Evolutionary conservation across 2,113 vertebrate species (phyloP).

Genomic region (western clawed frog (Xenopus tropicalis)): DNA sequence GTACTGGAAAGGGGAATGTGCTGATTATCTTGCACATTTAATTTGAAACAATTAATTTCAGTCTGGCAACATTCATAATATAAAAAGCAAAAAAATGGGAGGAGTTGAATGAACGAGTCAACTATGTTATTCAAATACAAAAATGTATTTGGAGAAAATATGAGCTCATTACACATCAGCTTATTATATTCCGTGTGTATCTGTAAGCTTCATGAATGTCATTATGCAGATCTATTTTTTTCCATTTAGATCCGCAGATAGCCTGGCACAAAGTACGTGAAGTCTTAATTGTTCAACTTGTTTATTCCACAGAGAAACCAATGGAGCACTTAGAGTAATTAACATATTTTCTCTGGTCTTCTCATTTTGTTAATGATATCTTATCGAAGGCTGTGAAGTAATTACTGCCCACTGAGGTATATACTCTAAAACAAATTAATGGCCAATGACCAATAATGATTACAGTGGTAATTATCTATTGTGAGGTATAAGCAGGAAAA

Average conservation of each 20-base stretch:
- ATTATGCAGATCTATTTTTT: conserved; percentile 20
- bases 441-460: conserved; percentile 73
- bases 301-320: conserved; percentile 63
- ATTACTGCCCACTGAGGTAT: conserved; percentile 72
- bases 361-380: conserved; percentile 74
- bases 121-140: background rate
- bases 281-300: conserved; percentile 62
- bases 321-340: conserved; percentile 66
- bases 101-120: background rate
- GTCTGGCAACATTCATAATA: background rate
- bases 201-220: conserved; percentile 35
- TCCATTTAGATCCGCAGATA: conserved; percentile 46
- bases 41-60: background rate
- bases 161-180: conserved; percentile 24
- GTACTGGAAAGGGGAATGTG: no score
- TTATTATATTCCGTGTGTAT: conserved; percentile 24
- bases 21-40: no score
- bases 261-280: conserved; percentile 57
- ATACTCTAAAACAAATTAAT: conserved; percentile 69
- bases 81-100: background rate
- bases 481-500: conserved; percentile 58
- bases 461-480: conserved; percentile 65
- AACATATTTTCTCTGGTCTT: conserved; percentile 68
- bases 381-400: conserved; percentile 66
- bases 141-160: background rate